phyloP scores from a whole-genome alignment of 2,797 vertebrate species.

The Muscicapa striata region DNA sequence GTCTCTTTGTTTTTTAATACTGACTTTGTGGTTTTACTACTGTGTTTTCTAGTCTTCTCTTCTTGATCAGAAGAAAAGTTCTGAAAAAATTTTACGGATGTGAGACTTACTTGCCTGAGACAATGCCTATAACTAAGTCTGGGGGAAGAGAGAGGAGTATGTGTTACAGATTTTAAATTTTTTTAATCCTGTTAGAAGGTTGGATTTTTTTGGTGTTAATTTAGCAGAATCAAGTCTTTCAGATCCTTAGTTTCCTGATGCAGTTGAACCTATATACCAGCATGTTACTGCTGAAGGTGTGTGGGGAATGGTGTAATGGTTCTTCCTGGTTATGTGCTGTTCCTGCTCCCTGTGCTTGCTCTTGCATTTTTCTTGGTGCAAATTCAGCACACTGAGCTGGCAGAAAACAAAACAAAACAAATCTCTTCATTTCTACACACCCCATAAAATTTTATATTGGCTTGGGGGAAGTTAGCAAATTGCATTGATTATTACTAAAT shows the following conservation, averaged over 20 bases:
- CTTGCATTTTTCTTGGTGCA: neutral
- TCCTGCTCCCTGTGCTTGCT: neutral
- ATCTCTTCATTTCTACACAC: neutral
- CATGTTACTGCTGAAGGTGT: neutral
- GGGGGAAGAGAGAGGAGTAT: neutral
- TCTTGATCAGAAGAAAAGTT: neutral
- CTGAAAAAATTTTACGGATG: neutral
- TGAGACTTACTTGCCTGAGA: neutral
- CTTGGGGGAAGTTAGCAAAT: neutral
- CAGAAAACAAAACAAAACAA: neutral
- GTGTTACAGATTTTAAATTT: rapidly evolving
- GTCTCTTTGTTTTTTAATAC: neutral
- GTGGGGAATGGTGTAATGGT: rapidly evolving
- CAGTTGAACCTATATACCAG: neutral
- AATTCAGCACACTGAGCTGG: neutral
- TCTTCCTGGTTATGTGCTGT: neutral
- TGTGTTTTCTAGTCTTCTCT: neutral
- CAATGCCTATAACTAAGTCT: neutral
- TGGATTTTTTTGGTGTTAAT: neutral
- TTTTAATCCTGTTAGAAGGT: neutral
- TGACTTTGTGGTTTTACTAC: neutral
- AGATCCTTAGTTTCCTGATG: neutral
- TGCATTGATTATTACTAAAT: neutral
- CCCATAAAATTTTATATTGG: neutral
- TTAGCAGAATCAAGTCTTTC: neutral